Percentiles rank a stretch among this genome's conserved stretches.
These are phyloP conservation scores for Thamnophis sirtalis DNA, from an alignment of 2,113 vertebrate species.

Conservation along the genomic window DNA sequence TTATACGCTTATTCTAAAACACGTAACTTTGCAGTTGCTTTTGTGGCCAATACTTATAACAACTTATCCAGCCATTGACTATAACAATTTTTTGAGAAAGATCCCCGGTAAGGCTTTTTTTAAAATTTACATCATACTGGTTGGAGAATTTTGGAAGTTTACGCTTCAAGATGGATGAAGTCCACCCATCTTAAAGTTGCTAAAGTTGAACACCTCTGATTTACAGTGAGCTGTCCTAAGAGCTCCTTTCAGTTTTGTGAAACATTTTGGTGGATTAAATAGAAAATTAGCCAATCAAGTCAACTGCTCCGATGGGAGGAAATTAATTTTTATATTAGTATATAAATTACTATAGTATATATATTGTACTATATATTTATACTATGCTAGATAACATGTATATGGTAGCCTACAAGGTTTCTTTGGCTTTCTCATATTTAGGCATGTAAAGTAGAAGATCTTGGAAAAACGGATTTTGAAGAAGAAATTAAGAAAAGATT, in stretches of 20 bases:
- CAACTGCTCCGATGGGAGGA: not conserved
- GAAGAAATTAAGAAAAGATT: constrained; percentile 98
- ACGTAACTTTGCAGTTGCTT: not conserved
- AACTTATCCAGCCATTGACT: not conserved
- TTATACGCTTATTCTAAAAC: not conserved
- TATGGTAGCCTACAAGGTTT: not conserved
- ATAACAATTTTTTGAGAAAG: not conserved
- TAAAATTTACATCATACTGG: not conserved
- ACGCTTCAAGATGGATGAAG: not conserved
- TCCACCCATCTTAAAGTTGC: not conserved
- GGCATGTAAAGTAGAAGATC: constrained; percentile 97
- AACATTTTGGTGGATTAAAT: not conserved
- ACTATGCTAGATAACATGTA: not conserved
- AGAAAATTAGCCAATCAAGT: not conserved
- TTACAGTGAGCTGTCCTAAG: not conserved
- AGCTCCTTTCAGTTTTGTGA: not conserved
- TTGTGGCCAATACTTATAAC: not conserved
- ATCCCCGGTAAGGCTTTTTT: not conserved
- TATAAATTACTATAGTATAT: not conserved
- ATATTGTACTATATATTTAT: not conserved
- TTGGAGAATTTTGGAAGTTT: not conserved
- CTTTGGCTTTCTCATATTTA: constrained; percentile 67
- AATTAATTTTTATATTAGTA: not conserved
- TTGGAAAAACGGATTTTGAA: constrained; percentile 97
- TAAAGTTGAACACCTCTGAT: not conserved